Evolutionary conservation across 1,140 invertebrate genomes (phyloP).

Genomic region (Gonioctena quinquepunctata): DNA sequence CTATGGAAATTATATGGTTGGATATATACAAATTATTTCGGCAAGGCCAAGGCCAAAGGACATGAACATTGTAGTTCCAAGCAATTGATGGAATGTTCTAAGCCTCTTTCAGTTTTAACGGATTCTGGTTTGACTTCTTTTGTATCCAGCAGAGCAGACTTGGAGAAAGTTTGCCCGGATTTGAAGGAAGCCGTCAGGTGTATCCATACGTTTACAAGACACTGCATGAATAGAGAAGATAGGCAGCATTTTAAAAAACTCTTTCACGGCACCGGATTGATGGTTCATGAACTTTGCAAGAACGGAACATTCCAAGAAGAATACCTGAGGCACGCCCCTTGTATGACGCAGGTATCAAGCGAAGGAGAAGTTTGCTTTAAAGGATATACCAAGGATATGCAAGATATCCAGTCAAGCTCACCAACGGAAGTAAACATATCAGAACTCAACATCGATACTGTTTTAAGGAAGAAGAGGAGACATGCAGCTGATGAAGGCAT

Average conservation of each 20-base stretch:
- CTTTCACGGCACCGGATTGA: slow-evolving; percentile 73
- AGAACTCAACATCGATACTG: slow-evolving; percentile 30
- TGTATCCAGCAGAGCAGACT: slow-evolving; percentile 62
- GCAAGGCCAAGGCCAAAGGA: slow-evolving; percentile 41
- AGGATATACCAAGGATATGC: slow-evolving; percentile 67
- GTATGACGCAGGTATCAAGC: slow-evolving; percentile 67
- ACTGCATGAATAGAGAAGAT: slow-evolving; percentile 71
- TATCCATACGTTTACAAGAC: slow-evolving; percentile 74
- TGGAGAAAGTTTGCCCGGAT: slow-evolving; percentile 67
- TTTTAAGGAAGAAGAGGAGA: slow-evolving; percentile 49
- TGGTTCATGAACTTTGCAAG: slow-evolving; percentile 74
- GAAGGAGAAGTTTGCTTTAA: slow-evolving; percentile 71
- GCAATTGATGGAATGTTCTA: slow-evolving; percentile 62
- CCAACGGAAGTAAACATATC: slow-evolving; percentile 20
- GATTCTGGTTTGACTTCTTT: slow-evolving; percentile 60
- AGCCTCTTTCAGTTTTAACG: slow-evolving; percentile 63
- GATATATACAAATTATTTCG: no score
- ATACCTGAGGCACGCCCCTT: slow-evolving; percentile 70
- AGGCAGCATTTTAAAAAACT: slow-evolving; percentile 72
- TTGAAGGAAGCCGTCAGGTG: slow-evolving; percentile 71
- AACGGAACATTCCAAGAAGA: slow-evolving; percentile 75
- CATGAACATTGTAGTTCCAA: slow-evolving; percentile 59
- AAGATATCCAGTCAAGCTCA: slow-evolving; percentile 59
- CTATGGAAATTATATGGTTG: no score
- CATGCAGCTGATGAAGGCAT: slow-evolving; percentile 61